phyloP scores from a whole-genome alignment of 1,140 invertebrate species.

The Drosophila carrolli region DNA sequence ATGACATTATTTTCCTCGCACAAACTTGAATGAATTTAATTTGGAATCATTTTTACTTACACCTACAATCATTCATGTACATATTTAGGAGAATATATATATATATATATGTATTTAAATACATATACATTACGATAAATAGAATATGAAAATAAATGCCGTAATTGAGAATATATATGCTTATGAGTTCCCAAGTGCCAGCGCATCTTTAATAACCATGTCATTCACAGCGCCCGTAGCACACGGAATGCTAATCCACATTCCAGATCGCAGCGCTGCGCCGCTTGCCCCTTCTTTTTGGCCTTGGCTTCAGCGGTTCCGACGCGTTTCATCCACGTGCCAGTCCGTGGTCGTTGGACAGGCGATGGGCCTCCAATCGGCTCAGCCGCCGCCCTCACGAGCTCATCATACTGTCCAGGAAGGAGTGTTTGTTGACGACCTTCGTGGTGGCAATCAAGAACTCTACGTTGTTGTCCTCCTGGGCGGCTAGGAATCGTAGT shows the following conservation, averaged over 20 bases:
- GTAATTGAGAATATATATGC: slow-evolving; percentile 29
- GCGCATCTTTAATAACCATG: neutral
- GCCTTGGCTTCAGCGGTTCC: slow-evolving; percentile 38
- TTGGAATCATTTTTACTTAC: slow-evolving; percentile 23
- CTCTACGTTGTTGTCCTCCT: slow-evolving; percentile 96
- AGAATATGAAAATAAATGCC: slow-evolving; percentile 28
- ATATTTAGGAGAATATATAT: slow-evolving; percentile 14
- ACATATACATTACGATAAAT: slow-evolving; percentile 5
- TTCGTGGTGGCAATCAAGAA: slow-evolving; percentile 97
- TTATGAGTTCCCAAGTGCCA: neutral
- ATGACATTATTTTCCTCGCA: neutral
- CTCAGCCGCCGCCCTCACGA: slow-evolving; percentile 57
- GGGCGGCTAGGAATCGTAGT: slow-evolving; percentile 94
- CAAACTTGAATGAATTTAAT: neutral
- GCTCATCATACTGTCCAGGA: slow-evolving; percentile 86
- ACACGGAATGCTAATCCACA: neutral
- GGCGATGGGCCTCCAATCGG: slow-evolving; percentile 49
- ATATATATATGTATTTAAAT: slow-evolving; percentile 12
- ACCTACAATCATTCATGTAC: slow-evolving; percentile 3
- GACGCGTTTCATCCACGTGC: slow-evolving; percentile 61
- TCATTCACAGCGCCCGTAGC: neutral
- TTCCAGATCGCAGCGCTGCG: slow-evolving; percentile 10
- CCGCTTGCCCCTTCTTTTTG: slow-evolving; percentile 26
- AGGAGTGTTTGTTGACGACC: slow-evolving; percentile 95
- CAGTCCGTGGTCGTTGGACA: slow-evolving; percentile 51